Conservation (phyloP, 2,888 invertebrate species). For the Boloria euphrosyne region DNA sequence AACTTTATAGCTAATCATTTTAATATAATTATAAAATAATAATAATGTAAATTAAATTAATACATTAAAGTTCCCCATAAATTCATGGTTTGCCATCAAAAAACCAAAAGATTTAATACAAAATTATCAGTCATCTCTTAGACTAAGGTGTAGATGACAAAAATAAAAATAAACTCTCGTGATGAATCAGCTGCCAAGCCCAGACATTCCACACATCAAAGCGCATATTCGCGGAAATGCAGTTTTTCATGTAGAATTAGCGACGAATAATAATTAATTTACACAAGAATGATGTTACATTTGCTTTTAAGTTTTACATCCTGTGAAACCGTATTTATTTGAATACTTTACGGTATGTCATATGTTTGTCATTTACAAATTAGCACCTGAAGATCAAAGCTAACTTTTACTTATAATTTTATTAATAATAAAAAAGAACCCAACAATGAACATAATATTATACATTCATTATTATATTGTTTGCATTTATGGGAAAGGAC, state of each 20-base stretch:
- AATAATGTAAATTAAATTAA: no score
- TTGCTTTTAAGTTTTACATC: conserved; percentile 28
- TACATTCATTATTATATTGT: no score
- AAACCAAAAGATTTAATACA: no score
- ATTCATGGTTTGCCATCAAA: no score
- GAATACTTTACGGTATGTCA: not conserved
- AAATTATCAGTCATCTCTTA: conserved; percentile 6
- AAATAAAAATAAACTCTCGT: conserved; percentile 64
- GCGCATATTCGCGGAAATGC: conserved; percentile 62
- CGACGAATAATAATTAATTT: conserved; percentile 33
- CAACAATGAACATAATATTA: no score
- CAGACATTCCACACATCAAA: conserved; percentile 75
- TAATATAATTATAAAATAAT: no score
- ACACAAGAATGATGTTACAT: conserved; percentile 22
- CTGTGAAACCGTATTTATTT: conserved; percentile 10
- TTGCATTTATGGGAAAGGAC: no score
- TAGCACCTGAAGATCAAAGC: conserved; percentile 18
- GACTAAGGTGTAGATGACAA: conserved; percentile 41
- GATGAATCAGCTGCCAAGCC: conserved; percentile 72
- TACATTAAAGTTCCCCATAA: no score
- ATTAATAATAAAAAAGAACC: not conserved
- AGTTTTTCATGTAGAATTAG: conserved; percentile 39
- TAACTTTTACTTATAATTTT: not conserved
- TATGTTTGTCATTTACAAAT: conserved; percentile 12
- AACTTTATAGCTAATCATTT: no score